Conservation (phyloP, 2,797 vertebrate genomes). For the Lemur catta region DNA sequence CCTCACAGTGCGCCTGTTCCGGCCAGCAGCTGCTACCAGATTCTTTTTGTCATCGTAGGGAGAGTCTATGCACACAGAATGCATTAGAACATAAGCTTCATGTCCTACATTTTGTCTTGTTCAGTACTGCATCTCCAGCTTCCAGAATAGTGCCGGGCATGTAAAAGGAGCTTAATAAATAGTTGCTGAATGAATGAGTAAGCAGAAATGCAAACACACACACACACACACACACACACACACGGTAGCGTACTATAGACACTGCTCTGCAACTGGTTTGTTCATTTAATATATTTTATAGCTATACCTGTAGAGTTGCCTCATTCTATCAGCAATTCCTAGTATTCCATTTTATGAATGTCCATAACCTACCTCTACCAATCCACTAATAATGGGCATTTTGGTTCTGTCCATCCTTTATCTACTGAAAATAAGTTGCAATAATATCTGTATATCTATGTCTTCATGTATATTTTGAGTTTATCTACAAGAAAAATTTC, state of each 20-base stretch:
- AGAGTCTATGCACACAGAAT: background rate
- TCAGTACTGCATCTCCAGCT: background rate
- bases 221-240: background rate
- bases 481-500: conserved; percentile 12
- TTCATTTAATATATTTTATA: background rate
- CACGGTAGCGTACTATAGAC: background rate
- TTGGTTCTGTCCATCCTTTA: background rate
- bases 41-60: background rate
- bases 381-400: background rate
- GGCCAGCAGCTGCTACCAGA: background rate
- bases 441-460: background rate
- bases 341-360: background rate
- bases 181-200: background rate
- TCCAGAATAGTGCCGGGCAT: background rate
- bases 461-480: background rate
- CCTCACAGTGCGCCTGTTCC: background rate
- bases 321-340: background rate
- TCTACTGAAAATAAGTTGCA: background rate
- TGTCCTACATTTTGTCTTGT: background rate
- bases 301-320: background rate
- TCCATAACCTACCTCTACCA: background rate
- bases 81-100: background rate
- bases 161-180: background rate
- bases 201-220: background rate
- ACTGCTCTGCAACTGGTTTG: background rate